Evolutionary conservation across 2,888 invertebrate genomes (phyloP).

Genomic region (Trisateles emortualis): DNA sequence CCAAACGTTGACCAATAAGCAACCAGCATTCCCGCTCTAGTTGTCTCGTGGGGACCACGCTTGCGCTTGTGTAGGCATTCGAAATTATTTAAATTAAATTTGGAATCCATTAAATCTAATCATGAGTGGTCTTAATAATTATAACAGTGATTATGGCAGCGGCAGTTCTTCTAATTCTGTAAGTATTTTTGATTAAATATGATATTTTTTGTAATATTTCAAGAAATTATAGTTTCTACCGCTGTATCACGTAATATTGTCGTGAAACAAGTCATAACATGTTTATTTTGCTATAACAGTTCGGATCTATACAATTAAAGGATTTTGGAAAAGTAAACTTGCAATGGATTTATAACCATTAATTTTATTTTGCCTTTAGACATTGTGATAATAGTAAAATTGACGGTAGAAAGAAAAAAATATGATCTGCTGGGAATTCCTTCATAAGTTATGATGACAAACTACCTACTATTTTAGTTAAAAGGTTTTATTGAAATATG

Average conservation of each 20-base stretch:
- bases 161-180: constrained; percentile 63
- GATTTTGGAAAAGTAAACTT: too few species aligned
- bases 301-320: background rate
- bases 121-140: constrained; percentile 46
- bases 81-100: constrained; percentile 39
- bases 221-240: background rate
- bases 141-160: constrained; percentile 65
- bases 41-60: constrained; percentile 30
- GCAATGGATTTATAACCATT: too few species aligned
- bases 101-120: constrained; percentile 22
- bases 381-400: too few species aligned
- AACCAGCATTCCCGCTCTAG: constrained; percentile 40
- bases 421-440: too few species aligned
- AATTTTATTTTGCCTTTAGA: too few species aligned
- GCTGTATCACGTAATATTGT: background rate
- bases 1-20: constrained; percentile 14
- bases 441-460: too few species aligned
- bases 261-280: constrained; percentile 5
- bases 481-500: too few species aligned
- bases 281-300: background rate
- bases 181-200: constrained; percentile 45
- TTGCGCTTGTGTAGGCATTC: constrained; percentile 31
- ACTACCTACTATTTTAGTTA: too few species aligned
- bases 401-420: too few species aligned
- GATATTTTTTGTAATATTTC: background rate